Evolutionary conservation across 2,113 vertebrate genomes (phyloP).

Genomic region (Lamprologus tigripictilis): DNA sequence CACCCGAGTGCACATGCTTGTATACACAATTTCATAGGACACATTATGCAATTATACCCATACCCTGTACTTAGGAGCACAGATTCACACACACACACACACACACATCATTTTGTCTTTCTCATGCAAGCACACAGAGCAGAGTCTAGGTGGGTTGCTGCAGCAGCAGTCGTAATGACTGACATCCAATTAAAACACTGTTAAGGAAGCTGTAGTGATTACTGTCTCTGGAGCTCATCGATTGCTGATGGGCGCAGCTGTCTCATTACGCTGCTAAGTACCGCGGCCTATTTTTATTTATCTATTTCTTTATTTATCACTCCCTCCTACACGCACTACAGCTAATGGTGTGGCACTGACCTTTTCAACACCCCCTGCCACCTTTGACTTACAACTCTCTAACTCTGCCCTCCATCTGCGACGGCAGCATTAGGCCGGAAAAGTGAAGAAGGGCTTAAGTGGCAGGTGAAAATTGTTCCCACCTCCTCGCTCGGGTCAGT

Average conservation of each 20-base stretch:
- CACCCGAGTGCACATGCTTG: background rate
- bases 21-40: constrained; percentile 5
- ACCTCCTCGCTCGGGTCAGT: background rate
- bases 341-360: constrained; percentile 23
- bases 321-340: background rate
- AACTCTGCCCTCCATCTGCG: background rate
- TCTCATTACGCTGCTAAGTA: constrained; percentile 59
- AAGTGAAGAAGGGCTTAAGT: background rate
- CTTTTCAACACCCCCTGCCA: background rate
- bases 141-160: background rate
- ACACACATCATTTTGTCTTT: background rate
- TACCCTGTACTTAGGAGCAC: background rate
- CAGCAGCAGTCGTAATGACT: constrained; percentile 36
- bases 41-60: constrained; percentile 23
- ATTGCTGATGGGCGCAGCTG: constrained; percentile 39
- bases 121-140: background rate
- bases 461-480: background rate
- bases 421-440: background rate
- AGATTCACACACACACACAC: background rate
- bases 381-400: background rate
- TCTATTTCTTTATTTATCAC: constrained; percentile 44
- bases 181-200: constrained; percentile 48
- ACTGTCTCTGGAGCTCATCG: constrained; percentile 35
- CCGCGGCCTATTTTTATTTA: constrained; percentile 46
- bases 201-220: constrained; percentile 60